phyloP scores from a whole-genome alignment of 2,888 invertebrate genomes.

The Microctonus brassicae region DNA sequence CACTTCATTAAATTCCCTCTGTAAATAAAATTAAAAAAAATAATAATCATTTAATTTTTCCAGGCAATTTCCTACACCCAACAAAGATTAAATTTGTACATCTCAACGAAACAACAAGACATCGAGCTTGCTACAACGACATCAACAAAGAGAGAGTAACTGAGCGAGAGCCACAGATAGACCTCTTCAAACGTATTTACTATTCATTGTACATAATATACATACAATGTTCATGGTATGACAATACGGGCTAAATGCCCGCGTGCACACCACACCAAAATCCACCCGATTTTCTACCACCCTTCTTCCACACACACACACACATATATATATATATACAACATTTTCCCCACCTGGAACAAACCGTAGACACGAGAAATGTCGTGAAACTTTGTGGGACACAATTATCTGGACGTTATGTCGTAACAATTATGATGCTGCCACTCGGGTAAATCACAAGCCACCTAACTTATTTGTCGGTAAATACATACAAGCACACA shows the following conservation, averaged over 20 bases:
- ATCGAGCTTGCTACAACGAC: too few relatives aligned
- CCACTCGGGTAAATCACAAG: slow-evolving; percentile 65
- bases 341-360: slow-evolving; percentile 44
- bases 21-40: too few relatives aligned
- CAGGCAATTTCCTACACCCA: too few relatives aligned
- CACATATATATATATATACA: neutral
- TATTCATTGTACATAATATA: neutral
- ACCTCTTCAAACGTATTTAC: too few relatives aligned
- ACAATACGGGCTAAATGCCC: slow-evolving; percentile 69
- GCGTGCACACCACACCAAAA: slow-evolving; percentile 57
- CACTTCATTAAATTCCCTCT: too few relatives aligned
- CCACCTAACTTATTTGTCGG: slow-evolving; percentile 66
- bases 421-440: slow-evolving; percentile 69
- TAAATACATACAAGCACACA: slow-evolving; percentile 16
- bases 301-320: slow-evolving; percentile 4
- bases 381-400: slow-evolving; percentile 67
- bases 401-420: slow-evolving; percentile 69
- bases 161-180: too few relatives aligned
- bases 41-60: too few relatives aligned
- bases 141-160: too few relatives aligned
- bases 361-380: slow-evolving; percentile 66
- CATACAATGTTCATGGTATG: slow-evolving; percentile 56
- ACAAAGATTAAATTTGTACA: too few relatives aligned
- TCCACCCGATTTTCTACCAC: neutral
- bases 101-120: too few relatives aligned